Evolutionary conservation across 2,797 vertebrate genomes (phyloP), one percentile per base, ranked within the genome.

Genomic region (Megaceryle alcyon): DNA sequence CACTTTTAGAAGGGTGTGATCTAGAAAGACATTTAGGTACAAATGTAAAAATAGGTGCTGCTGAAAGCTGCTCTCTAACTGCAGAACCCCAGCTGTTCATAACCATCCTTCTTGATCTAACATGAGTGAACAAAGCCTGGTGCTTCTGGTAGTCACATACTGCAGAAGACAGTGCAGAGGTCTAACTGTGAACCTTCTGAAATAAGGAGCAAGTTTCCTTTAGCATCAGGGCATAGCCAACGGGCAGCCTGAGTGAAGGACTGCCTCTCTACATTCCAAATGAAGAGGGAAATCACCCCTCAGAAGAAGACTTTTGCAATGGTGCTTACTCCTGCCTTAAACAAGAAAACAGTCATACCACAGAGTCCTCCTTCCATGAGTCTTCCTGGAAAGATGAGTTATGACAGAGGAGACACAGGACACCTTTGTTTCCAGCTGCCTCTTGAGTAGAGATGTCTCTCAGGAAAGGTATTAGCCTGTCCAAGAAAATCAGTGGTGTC

Each of bases 381-480:
- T 44, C 49, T 59, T 46, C 51, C 37, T 73, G 48, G 33, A 56
- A 89, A 48, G 59, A 90, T 39, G 63, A 92, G 60, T 65, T 94
- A 71, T 87, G 64, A 86, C 83, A 92, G 57, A 75, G 78, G 71
- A 92, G 64, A 61, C 48, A 81, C 1, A 4, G 77, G 33, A 54
- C 21, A 65, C 68, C 8, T 73, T 92, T 82, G 33, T 85, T 94
- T 92, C 75, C 82, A 80, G 83, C 69, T 80, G 75, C 83, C 79
- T 69, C 82, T 70, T 66, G 83, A 48, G 78, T 92, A 41, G 69
- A 85, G 86, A 73, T 54, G 49, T 92, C 83, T 95, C 90, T 93
- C 83, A 96, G 88, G 83, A 81, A 94, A 93, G 88, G 69, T 73
- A 95, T 95, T 90, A 93, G 22, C 21, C 75, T 87, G 81, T 93